These are phyloP conservation scores for Meteorus cinctellus DNA, from an alignment of 2,888 invertebrate genomes.

Conservation along the genomic window DNA sequence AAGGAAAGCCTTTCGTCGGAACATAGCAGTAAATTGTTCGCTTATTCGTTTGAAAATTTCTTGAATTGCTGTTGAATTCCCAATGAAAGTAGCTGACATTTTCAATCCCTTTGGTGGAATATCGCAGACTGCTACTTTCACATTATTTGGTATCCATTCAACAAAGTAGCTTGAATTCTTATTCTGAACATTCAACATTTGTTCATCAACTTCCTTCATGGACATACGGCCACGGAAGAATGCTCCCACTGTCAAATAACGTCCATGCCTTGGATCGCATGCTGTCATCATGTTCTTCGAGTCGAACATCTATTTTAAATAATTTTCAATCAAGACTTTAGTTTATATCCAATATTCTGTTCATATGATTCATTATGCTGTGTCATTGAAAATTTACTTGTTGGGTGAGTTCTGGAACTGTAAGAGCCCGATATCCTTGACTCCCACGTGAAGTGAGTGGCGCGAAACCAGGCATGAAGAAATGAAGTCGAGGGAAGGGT, in stretches of 20 bases:
- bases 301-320: constrained; percentile 79
- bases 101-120: constrained; percentile 85
- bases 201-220: constrained; percentile 87
- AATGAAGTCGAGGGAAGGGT: constrained; percentile 93
- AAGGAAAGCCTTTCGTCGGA: constrained; percentile 95
- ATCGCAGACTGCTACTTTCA: constrained; percentile 87
- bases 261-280: constrained; percentile 82
- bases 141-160: constrained; percentile 87
- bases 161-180: constrained; percentile 80
- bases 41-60: constrained; percentile 92
- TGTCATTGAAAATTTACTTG: constrained; percentile 70
- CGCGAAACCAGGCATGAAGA: constrained; percentile 91
- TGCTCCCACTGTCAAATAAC: constrained; percentile 82
- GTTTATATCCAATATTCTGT: constrained; percentile 4
- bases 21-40: constrained; percentile 94
- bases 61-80: constrained; percentile 90
- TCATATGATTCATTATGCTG: neutral
- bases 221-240: constrained; percentile 83
- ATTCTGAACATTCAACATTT: constrained; percentile 80
- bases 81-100: constrained; percentile 93
- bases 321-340: constrained; percentile 6
- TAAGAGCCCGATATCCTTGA: constrained; percentile 80
- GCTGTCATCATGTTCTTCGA: constrained; percentile 87
- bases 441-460: constrained; percentile 84
- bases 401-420: constrained; percentile 85